Evolutionary conservation across 2,797 vertebrate genomes (phyloP).

Genomic region (Sebastes minor): DNA sequence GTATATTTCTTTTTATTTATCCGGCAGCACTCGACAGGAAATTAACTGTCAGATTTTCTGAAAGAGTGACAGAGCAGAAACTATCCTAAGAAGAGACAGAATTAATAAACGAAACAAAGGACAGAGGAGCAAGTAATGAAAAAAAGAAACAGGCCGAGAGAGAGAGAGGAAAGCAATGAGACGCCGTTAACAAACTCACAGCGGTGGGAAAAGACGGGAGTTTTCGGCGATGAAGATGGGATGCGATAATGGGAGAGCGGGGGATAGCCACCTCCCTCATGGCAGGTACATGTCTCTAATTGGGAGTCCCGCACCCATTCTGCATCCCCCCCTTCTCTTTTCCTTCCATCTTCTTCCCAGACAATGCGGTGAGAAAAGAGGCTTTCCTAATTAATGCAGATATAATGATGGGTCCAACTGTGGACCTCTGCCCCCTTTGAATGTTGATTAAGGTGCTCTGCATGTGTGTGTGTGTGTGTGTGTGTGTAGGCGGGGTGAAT

Average conservation of each 20-base stretch:
- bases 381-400: slow-evolving; percentile 77
- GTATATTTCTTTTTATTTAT: neutral
- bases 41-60: slow-evolving; percentile 62
- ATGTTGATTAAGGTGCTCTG: slow-evolving; percentile 64
- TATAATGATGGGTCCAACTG: slow-evolving; percentile 79
- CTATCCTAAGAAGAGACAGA: slow-evolving; percentile 5
- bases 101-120: slow-evolving; percentile 44
- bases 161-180: slow-evolving; percentile 6
- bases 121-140: neutral
- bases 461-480: slow-evolving; percentile 14
- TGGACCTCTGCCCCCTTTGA: slow-evolving; percentile 71
- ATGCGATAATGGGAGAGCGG: slow-evolving; percentile 45
- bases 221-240: slow-evolving; percentile 39
- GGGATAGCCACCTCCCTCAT: slow-evolving; percentile 56
- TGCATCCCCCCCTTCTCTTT: neutral
- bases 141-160: neutral
- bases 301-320: slow-evolving; percentile 51
- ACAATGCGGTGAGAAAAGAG: slow-evolving; percentile 52
- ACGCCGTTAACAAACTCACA: slow-evolving; percentile 32
- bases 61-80: slow-evolving; percentile 52
- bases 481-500: neutral
- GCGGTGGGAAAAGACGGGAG: slow-evolving; percentile 6
- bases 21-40: slow-evolving; percentile 44
- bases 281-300: slow-evolving; percentile 76
- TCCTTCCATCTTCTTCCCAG: slow-evolving; percentile 37